Base-by-base conservation (phyloP, 2,113 vertebrate species). In the Felis chaus region DNA sequence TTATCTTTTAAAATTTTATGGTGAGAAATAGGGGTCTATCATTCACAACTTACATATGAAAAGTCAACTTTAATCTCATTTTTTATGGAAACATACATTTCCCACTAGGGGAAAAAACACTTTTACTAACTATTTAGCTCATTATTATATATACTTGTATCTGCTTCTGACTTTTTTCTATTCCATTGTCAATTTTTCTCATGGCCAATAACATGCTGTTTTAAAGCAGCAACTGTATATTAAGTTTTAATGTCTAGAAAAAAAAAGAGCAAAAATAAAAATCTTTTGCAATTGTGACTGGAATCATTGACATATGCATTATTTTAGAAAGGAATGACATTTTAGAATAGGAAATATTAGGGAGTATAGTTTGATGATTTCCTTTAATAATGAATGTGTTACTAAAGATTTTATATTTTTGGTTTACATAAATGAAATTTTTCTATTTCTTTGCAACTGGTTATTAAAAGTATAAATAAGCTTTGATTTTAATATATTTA, bases 241-340 rank as follows among this genome's bases (percentile, higher is more conserved):
- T 83, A 89, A 66, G 13, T 79, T 87, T 92, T 87, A 92, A 69
- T 74, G 7, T 83, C n/a, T 80, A 87, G 29, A 94, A 87, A 73
- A 94, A 87, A 73, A 82, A 92, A 93, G 23, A 93, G 29, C 57
- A 71, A 96, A 96, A 94, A 71, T 91, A 95, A 96, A 87, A 94
- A 41, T 13, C 9, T 66, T 5, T 84, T 92, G 23, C 45, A 69
- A 69, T 95, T 73, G 29, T 78, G 65, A 96, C 86, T 74, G 31
- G 3, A 94, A 89, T 91, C 25, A 73, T 79, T 94, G 91, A 84
- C 9, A 96, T 78, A 93, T 76, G 13, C 50, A 76, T 65, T 66
- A 87, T 93, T 91, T 95, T 65, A 65, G 41, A 39, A 87, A 85
- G 23, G n/a, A 80, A 71, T 87, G 23, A 61, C 15, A 94, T 89